These are phyloP conservation scores for Stenichneumon culpator DNA, from an alignment of 2,888 invertebrate genomes.

Conservation along the genomic window DNA sequence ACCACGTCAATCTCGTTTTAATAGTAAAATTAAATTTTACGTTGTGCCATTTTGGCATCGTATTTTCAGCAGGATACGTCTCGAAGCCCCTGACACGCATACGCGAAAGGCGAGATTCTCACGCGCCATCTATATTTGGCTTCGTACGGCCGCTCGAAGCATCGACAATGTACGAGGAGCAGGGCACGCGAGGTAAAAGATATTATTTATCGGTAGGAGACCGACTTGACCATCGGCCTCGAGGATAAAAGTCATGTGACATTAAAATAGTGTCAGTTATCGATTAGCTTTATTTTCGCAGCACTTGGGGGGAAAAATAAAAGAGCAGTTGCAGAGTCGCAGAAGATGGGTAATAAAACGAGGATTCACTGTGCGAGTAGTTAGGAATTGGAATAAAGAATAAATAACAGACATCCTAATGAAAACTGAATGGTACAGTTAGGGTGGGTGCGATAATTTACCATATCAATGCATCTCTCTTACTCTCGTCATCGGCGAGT, in stretches of 20 bases:
- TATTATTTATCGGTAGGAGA: constrained; percentile 23
- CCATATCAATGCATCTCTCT: constrained; percentile 53
- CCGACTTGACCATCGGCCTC: background rate
- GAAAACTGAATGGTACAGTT: constrained; percentile 18
- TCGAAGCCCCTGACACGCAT: constrained; percentile 75
- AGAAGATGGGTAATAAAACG: background rate
- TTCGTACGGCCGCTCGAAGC: constrained; percentile 56
- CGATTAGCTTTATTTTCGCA: background rate
- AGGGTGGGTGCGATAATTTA: constrained; percentile 46
- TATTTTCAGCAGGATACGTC: constrained; percentile 27
- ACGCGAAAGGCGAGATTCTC: constrained; percentile 74
- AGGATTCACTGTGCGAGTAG: background rate
- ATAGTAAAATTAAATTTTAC: background rate
- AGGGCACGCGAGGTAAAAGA: background rate
- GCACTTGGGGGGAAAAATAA: background rate
- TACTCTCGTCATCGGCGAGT: constrained; percentile 2
- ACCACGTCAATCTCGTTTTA: background rate
- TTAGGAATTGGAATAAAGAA: background rate
- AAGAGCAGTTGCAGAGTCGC: background rate
- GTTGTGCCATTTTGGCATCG: background rate
- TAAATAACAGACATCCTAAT: background rate
- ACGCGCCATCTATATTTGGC: constrained; percentile 74
- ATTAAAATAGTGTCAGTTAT: background rate
- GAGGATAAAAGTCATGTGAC: background rate
- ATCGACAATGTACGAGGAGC: constrained; percentile 14